Percentiles rank a stretch among this genome's conserved stretches.
Evolutionary conservation across 92 coral and sea anemone species (phyloP).

Genomic region (Hydrozoanthus gracilis): DNA sequence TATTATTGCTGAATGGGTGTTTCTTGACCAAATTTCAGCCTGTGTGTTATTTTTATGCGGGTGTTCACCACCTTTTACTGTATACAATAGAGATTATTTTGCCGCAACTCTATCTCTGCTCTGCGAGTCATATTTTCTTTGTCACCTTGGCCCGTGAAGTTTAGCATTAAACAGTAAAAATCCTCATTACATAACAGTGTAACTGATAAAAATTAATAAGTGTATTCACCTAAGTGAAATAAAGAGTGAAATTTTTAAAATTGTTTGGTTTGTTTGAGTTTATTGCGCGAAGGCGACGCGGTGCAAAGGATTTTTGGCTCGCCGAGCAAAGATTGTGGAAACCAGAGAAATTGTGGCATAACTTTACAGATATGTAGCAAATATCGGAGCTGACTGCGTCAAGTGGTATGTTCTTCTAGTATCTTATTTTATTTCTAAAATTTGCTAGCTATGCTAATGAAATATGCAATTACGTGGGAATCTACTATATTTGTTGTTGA

Average conservation of each 20-base stretch:
- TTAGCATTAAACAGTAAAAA: background rate
- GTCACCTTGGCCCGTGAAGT: slow-evolving; percentile 23
- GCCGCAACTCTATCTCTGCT: background rate
- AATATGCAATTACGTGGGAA: too few relatives aligned
- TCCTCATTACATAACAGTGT: background rate
- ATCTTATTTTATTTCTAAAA: background rate
- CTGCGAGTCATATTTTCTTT: slow-evolving; percentile 32
- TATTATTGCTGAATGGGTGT: too few relatives aligned
- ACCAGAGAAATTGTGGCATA: background rate
- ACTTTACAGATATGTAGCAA: slow-evolving; percentile 22
- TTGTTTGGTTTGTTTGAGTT: background rate
- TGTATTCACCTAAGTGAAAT: slow-evolving; percentile 2
- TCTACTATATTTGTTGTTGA: too few relatives aligned
- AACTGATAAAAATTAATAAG: background rate
- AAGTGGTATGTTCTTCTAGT: slow-evolving; percentile 22
- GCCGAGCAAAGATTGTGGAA: background rate
- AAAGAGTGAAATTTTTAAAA: background rate
- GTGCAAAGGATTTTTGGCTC: slow-evolving; percentile 38
- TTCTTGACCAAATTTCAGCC: too few relatives aligned
- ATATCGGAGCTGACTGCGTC: slow-evolving; percentile 11
- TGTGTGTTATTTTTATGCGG: too few relatives aligned
- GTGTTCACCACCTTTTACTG: background rate
- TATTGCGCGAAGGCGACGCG: slow-evolving; percentile 3
- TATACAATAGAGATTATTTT: background rate
- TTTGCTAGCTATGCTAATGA: too few relatives aligned